Conservation (phyloP, 1,140 invertebrate genomes). For the Magallana angulata region DNA sequence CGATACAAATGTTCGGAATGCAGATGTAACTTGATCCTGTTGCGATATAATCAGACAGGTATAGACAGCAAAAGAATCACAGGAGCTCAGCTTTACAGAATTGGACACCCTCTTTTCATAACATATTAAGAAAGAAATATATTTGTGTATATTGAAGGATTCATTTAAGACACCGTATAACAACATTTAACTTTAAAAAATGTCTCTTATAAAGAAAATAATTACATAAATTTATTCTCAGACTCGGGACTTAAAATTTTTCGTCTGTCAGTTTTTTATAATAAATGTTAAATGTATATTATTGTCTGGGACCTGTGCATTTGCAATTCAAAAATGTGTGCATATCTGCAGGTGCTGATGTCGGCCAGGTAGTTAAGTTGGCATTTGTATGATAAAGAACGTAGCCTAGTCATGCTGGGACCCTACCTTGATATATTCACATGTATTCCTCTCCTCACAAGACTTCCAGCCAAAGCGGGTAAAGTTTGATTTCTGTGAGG, state of each 20-base stretch:
- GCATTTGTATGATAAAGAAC: neutral
- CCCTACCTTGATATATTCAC: slow-evolving; percentile 30
- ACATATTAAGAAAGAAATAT: neutral
- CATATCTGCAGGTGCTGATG: neutral
- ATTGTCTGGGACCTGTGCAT: neutral
- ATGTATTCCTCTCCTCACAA: slow-evolving; percentile 1
- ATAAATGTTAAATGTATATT: neutral
- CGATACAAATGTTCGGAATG: neutral
- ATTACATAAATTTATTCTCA: too few relatives aligned
- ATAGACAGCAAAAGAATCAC: neutral
- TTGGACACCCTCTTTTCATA: slow-evolving; percentile 24
- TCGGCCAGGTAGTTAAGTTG: neutral
- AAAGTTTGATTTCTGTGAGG: slow-evolving; percentile 14
- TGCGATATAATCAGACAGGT: slow-evolving; percentile 12
- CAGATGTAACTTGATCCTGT: neutral
- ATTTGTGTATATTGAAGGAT: neutral
- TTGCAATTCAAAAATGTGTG: neutral
- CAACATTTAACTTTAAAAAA: neutral
- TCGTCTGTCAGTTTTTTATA: too few relatives aligned
- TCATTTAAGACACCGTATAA: neutral
- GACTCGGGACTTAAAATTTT: too few relatives aligned
- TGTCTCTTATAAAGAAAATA: too few relatives aligned
- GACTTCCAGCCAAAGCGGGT: slow-evolving; percentile 23
- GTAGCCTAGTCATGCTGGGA: neutral
- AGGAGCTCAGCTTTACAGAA: neutral